Evolutionary conservation across 2,888 invertebrate species (phyloP).

Genomic region (Lissonota sp.): DNA sequence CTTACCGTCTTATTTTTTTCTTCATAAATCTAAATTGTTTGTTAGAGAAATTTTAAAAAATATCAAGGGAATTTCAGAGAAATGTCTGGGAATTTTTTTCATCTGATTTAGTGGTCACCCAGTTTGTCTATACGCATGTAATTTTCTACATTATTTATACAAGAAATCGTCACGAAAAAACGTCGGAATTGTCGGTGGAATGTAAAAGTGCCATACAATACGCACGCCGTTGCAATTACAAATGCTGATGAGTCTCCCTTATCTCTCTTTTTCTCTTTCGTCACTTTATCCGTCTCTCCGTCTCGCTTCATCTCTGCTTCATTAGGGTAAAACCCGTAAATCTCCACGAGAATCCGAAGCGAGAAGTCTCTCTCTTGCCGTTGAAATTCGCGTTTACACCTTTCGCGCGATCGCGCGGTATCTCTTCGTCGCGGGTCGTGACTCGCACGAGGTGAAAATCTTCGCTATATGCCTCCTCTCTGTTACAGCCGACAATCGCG

Average conservation of each 20-base stretch:
- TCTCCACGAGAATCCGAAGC: constrained; percentile 66
- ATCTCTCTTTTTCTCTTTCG: constrained; percentile 44
- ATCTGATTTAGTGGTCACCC: no score
- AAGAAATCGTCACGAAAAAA: constrained; percentile 40
- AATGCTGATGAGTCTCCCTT: constrained; percentile 63
- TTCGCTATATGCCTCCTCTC: background rate
- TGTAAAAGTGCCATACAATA: constrained; percentile 37
- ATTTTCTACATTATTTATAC: constrained; percentile 6
- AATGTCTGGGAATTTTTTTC: no score
- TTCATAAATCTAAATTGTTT: no score
- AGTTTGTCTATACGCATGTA: no score
- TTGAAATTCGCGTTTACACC: constrained; percentile 24
- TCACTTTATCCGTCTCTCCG: constrained; percentile 36
- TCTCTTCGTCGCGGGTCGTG: background rate
- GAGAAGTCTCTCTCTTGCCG: background rate
- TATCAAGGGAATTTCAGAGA: no score
- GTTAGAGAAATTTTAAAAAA: no score
- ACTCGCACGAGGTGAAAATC: background rate
- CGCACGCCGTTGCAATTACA: constrained; percentile 49
- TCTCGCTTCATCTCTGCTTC: constrained; percentile 68
- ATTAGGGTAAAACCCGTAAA: constrained; percentile 75
- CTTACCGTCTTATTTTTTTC: no score
- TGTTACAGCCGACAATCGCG: constrained; percentile 47
- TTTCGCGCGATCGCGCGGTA: constrained; percentile 40
- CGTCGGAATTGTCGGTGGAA: constrained; percentile 19